Conservation (phyloP, 2,113 vertebrate genomes). For the Microcebus jonahi region DNA sequence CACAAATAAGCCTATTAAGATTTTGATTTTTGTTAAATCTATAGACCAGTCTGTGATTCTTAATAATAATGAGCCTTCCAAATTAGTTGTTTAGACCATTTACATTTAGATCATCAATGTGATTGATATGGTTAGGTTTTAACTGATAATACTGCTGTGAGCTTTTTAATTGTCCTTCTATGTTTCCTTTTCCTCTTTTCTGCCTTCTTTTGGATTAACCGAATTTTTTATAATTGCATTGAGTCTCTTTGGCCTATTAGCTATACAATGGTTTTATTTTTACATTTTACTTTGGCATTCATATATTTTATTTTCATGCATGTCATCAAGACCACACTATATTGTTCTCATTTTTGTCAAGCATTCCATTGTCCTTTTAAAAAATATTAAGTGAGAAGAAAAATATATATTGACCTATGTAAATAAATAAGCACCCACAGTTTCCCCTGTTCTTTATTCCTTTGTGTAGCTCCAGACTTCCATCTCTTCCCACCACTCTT, state of each 20-base stretch:
- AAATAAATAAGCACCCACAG: not conserved
- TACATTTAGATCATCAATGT: not conserved
- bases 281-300: not conserved
- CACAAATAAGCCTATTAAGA: not conserved
- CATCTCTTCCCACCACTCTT: not conserved
- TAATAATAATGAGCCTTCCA: not conserved
- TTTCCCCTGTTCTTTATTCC: not conserved
- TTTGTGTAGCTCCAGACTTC: not conserved
- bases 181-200: not conserved
- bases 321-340: not conserved
- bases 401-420: too few species aligned
- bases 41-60: not conserved
- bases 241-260: not conserved
- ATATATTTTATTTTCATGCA: not conserved
- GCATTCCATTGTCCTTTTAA: not conserved
- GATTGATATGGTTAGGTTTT: not conserved
- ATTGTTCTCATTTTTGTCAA: not conserved
- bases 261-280: not conserved
- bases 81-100: not conserved
- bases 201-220: not conserved
- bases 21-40: not conserved
- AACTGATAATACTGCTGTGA: too few species aligned
- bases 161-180: not conserved
- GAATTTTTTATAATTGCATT: not conserved
- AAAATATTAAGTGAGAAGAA: not conserved